A percentile compares a stretch with the other conserved stretches of the same genome.
Conservation (phyloP, 2,888 invertebrate genomes). For the Limnephilus rhombicus region DNA sequence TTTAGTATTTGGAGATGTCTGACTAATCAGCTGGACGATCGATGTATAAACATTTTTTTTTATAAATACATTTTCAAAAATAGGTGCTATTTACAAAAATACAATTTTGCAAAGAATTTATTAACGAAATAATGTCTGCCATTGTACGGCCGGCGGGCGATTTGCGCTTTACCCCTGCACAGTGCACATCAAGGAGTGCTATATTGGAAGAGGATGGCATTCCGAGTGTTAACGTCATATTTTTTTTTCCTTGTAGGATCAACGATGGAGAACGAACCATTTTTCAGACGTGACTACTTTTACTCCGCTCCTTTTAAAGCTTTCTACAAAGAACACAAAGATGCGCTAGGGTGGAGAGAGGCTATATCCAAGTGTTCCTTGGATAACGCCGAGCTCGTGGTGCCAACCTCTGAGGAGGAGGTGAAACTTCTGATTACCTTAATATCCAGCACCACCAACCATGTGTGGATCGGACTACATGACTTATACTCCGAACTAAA, state of each 20-base stretch:
- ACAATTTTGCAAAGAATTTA: too few species aligned
- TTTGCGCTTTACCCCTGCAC: too few species aligned
- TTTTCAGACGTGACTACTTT: not conserved
- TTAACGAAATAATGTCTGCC: too few species aligned
- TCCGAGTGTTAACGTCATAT: too few species aligned
- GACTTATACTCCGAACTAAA: slow-evolving; percentile 56
- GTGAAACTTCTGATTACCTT: not conserved
- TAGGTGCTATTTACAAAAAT: too few species aligned
- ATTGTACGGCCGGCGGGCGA: too few species aligned
- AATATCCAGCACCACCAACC: not conserved
- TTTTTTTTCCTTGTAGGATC: not conserved
- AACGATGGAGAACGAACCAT: not conserved
- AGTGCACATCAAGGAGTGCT: too few species aligned
- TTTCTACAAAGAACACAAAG: not conserved
- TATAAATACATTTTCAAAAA: too few species aligned
- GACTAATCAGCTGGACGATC: too few species aligned
- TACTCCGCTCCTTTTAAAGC: not conserved
- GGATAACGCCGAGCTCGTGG: slow-evolving; percentile 50
- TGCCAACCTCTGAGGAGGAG: slow-evolving; percentile 30
- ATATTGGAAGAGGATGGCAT: too few species aligned
- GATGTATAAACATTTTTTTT: too few species aligned
- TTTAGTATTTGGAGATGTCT: too few species aligned
- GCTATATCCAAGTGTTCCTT: slow-evolving; percentile 37
- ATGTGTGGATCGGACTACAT: slow-evolving; percentile 35
- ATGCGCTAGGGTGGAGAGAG: slow-evolving; percentile 15